Evolutionary conservation across 2,888 invertebrate species (phyloP).

Genomic region (Scaptomyza parva): DNA sequence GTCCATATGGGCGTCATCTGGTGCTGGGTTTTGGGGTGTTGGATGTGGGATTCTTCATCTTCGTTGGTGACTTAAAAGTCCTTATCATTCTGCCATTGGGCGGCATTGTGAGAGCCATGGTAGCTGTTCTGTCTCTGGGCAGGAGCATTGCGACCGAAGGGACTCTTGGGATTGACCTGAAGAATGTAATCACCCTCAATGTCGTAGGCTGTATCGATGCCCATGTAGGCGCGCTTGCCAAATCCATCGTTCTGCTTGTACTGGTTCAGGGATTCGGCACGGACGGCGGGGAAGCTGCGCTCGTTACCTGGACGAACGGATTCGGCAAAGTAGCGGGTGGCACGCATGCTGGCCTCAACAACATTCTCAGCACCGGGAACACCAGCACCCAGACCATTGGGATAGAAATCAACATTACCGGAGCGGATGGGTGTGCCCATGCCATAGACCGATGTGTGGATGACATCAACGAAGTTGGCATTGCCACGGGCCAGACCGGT

Average conservation of each 20-base stretch:
- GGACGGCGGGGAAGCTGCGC: conserved; percentile 82
- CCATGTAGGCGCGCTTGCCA: conserved; percentile 82
- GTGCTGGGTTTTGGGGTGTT: neutral
- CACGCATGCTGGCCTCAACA: conserved; percentile 79
- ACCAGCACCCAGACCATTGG: conserved; percentile 76
- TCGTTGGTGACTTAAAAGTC: conserved; percentile 13
- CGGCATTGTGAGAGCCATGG: conserved; percentile 64
- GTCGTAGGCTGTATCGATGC: conserved; percentile 74
- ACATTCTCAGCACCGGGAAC: conserved; percentile 81
- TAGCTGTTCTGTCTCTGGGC: conserved; percentile 72
- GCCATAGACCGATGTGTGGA: conserved; percentile 81
- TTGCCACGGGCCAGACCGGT: conserved; percentile 81
- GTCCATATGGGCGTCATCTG: conserved; percentile 5
- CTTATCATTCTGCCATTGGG: conserved; percentile 46
- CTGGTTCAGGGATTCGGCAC: conserved; percentile 79
- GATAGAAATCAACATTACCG: conserved; percentile 84
- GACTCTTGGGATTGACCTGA: conserved; percentile 80
- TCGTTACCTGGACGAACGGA: conserved; percentile 82
- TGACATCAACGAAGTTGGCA: conserved; percentile 83
- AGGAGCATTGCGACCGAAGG: conserved; percentile 80
- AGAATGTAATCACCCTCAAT: conserved; percentile 82
- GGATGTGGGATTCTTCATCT: neutral
- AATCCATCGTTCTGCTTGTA: conserved; percentile 80
- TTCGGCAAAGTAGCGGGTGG: conserved; percentile 83
- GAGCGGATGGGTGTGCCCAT: conserved; percentile 71